A percentile compares a stretch with the other conserved stretches of the same genome.
Evolutionary conservation across 2,888 invertebrate genomes (phyloP).

Genomic region (Pollenia amentaria): DNA sequence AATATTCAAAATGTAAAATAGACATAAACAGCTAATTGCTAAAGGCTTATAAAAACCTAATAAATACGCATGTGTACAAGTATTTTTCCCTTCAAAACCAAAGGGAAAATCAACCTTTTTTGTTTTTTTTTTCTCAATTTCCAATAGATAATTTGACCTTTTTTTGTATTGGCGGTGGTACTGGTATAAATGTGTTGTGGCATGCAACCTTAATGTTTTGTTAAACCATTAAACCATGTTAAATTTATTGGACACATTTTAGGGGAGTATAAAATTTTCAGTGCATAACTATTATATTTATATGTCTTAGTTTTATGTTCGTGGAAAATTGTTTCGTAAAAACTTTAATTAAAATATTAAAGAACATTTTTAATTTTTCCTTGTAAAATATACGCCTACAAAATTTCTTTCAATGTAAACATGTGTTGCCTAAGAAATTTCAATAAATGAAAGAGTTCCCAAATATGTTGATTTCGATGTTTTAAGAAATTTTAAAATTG

Average conservation of each 20-base stretch:
- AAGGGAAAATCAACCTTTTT: constrained; percentile 31
- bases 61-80: constrained; percentile 26
- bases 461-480: not conserved
- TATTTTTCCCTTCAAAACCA: constrained; percentile 29
- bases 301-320: constrained; percentile 24
- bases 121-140: constrained; percentile 3
- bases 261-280: constrained; percentile 45
- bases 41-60: constrained; percentile 57
- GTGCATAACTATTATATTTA: constrained; percentile 20
- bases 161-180: constrained; percentile 17
- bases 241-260: constrained; percentile 62
- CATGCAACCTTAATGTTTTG: constrained; percentile 19
- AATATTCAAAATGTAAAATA: constrained; percentile 18
- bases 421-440: constrained; percentile 34
- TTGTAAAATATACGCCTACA: constrained; percentile 19
- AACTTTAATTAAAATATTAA: constrained; percentile 9
- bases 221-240: constrained; percentile 41
- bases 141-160: constrained; percentile 70
- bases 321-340: constrained; percentile 45
- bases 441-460: not conserved
- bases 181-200: not conserved
- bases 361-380: not conserved
- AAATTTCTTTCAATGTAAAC: not conserved
- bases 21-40: constrained; percentile 70
- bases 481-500: no score